Evolutionary conservation across 1,140 invertebrate species (phyloP).

Genomic region (Drosophila leontia): DNA sequence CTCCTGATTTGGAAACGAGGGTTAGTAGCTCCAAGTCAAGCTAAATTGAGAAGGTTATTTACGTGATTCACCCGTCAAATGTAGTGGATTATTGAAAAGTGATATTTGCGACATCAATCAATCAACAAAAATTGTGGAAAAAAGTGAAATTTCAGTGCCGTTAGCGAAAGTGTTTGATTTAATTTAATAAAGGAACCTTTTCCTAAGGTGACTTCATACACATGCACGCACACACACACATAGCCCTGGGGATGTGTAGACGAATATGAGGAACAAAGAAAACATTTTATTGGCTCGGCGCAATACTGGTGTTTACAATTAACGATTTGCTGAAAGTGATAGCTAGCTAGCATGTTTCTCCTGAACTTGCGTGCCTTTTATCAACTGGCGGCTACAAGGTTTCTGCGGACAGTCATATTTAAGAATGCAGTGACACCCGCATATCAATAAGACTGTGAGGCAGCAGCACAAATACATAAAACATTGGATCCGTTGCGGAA

Average conservation of each 20-base stretch:
- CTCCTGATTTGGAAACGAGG: constrained; percentile 23
- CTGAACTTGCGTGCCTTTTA: constrained; percentile 25
- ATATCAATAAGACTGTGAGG: neutral
- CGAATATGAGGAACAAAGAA: constrained; percentile 32
- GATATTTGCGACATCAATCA: neutral
- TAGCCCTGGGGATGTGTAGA: neutral
- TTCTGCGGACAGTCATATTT: neutral
- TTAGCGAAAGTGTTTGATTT: constrained; percentile 16
- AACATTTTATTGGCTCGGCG: constrained; percentile 23
- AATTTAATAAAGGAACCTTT: constrained; percentile 22
- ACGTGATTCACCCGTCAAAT: constrained; percentile 13
- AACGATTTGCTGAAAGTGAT: constrained; percentile 39
- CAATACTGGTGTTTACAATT: constrained; percentile 43
- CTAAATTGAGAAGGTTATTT: neutral
- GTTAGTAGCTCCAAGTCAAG: constrained; percentile 11
- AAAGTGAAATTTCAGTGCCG: constrained; percentile 10
- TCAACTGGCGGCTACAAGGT: neutral
- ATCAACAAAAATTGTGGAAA: constrained; percentile 23
- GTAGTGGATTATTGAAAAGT: neutral
- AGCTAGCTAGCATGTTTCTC: constrained; percentile 17
- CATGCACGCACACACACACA: neutral
- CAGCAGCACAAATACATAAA: constrained; percentile 24
- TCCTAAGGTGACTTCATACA: constrained; percentile 36
- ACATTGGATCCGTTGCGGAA: constrained; percentile 13
- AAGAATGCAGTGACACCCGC: constrained; percentile 22